Conservation (phyloP, 1,140 invertebrate genomes). For the Drosophila grimshawi region DNA sequence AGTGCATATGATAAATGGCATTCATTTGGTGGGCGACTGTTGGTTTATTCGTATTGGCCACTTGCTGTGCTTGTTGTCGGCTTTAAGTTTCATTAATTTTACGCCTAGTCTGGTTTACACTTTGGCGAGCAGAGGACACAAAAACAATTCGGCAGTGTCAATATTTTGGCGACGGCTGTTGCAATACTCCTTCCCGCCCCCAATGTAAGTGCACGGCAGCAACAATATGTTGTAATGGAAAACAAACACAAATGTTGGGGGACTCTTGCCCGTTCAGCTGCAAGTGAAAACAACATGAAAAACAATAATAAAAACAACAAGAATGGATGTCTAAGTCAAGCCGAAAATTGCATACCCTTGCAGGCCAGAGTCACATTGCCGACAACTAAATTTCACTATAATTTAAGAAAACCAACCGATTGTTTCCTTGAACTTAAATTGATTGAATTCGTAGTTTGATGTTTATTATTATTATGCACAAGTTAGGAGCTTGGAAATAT, state of each 20-base stretch:
- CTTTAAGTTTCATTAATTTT: slow-evolving; percentile 58
- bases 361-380: no score
- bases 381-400: no score
- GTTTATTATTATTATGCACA: no score
- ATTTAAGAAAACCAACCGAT: no score
- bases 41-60: slow-evolving; percentile 7
- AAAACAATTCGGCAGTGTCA: slow-evolving; percentile 43
- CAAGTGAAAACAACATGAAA: slow-evolving; percentile 26
- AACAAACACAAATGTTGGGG: slow-evolving; percentile 32
- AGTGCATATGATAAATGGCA: neutral
- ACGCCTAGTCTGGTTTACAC: slow-evolving; percentile 14
- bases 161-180: slow-evolving; percentile 51
- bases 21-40: slow-evolving; percentile 22
- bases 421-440: no score
- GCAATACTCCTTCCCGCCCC: slow-evolving; percentile 10
- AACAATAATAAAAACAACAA: slow-evolving; percentile 11
- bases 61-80: slow-evolving; percentile 24
- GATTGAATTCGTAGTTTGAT: no score
- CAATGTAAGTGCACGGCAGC: slow-evolving; percentile 25
- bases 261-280: neutral
- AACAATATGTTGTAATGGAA: slow-evolving; percentile 57
- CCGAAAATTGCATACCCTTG: no score
- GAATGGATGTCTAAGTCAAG: neutral
- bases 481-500: no score
- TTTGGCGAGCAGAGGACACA: slow-evolving; percentile 14